Evolutionary conservation across 2,113 vertebrate genomes (phyloP), one percentile per base, ranked within the genome.

Genomic region (Lagenorhynchus albirostris): DNA sequence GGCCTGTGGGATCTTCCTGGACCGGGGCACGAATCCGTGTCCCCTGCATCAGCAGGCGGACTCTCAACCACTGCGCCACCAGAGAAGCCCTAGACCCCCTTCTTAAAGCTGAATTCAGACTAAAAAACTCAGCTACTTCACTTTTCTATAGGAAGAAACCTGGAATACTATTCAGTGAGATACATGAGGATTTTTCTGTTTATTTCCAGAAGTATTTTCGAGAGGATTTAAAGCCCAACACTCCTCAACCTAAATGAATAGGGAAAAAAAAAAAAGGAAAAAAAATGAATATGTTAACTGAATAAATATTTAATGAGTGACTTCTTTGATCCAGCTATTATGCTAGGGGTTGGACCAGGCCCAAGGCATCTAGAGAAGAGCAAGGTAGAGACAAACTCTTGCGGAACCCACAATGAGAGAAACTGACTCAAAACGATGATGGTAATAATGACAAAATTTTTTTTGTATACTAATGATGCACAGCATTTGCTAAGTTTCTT

Each of bases 141-240:
- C 18, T 81, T 84, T 70, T 79, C 53, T 62, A 25, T 47, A 67
- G 81, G 36, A 79, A 95, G 20, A 93, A 82, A 47, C 1, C 36
- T 71, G n/a, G 44, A 63, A 60, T 82, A 44, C 29, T 50, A 82
- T 63, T 89, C n/a, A 76, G 9, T 65, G 50, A 47, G 83, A 74
- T 21, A 63, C 15, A 33, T 17, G 3, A 85, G 44, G 85, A 62
- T 62, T 91, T 95, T 65, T 20, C 33, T 76, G 31, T 77, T 71
- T 89, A 58, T 44, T 96, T 93, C 18, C 33, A 26, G 36, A 96
- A 55, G 18, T 73, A n/a, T 85, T 94, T 96, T 89, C 26, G 29
- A 67, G 23, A 92, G 33, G 91, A 76, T 62, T 36, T 71, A 76
- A 96, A 89, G 53, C 10, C 50, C 67, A 90, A 55, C 31, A 82